Conservation (phyloP, 2,797 vertebrate genomes). For the Smutsia temminckii region DNA sequence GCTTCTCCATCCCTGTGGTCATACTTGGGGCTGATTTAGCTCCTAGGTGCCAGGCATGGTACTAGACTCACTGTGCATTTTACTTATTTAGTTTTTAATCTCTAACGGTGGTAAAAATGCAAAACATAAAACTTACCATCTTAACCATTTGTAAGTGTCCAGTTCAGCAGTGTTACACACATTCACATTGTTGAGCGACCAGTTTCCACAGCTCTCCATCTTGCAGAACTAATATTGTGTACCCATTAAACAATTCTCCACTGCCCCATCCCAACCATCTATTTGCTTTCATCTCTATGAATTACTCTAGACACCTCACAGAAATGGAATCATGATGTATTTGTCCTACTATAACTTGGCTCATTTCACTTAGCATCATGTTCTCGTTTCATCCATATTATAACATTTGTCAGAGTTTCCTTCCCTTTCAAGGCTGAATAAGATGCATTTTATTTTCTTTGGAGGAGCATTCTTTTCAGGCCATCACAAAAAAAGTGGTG, state of each 20-base stretch:
- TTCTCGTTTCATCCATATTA: not conserved
- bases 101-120: not conserved
- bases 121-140: not conserved
- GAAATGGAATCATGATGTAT: not conserved
- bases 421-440: not conserved
- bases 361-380: not conserved
- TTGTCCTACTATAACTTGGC: not conserved
- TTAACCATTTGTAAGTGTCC: not conserved
- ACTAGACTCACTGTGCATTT: not conserved
- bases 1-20: not conserved
- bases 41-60: not conserved
- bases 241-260: not conserved
- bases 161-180: not conserved
- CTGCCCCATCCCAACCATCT: not conserved
- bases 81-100: not conserved
- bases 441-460: constrained; percentile 30
- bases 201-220: not conserved
- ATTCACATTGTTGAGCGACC: not conserved
- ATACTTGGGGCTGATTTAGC: not conserved
- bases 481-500: not conserved
- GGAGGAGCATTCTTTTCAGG: not conserved
- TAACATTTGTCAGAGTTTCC: too few relatives aligned
- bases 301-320: not conserved
- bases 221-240: not conserved
- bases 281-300: not conserved